Percentiles rank a stretch among this genome's conserved stretches.
These are phyloP conservation scores for Drosophila subpulchrella DNA, from an alignment of 1,140 invertebrate species.

Conservation along the genomic window DNA sequence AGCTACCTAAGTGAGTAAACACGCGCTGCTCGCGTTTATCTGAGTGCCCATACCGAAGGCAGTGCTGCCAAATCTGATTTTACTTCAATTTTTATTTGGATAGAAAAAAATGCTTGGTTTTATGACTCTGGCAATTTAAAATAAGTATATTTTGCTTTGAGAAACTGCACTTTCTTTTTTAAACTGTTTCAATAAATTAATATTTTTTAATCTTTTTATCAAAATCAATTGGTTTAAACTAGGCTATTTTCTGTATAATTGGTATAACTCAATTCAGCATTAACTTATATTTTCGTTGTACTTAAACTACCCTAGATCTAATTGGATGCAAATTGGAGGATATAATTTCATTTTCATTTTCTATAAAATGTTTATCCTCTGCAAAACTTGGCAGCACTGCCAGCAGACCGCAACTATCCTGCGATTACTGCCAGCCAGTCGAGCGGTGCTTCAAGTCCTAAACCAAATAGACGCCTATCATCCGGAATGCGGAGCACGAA, in stretches of 20 bases:
- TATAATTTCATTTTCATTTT: background rate
- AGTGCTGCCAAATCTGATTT: background rate
- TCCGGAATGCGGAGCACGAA: constrained; percentile 40
- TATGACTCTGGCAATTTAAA: too few species aligned
- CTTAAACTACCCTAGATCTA: too few species aligned
- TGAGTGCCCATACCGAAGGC: background rate
- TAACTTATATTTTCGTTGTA: too few species aligned
- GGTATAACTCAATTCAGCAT: too few species aligned
- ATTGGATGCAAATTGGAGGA: too few species aligned
- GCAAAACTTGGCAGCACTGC: constrained; percentile 6
- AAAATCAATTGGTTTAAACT: too few species aligned
- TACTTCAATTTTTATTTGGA: background rate
- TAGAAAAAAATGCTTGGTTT: too few species aligned
- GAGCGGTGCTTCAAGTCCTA: constrained; percentile 21
- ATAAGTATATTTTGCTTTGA: too few species aligned
- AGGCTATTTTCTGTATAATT: too few species aligned
- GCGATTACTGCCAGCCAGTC: constrained; percentile 32
- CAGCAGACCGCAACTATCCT: constrained; percentile 14
- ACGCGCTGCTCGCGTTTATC: constrained; percentile 14
- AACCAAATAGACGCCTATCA: constrained; percentile 37
- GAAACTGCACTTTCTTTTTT: too few species aligned
- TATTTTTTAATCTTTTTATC: too few species aligned
- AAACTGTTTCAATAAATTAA: too few species aligned
- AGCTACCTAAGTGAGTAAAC: constrained; percentile 74
- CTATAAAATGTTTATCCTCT: background rate